Percentiles rank a stretch among this genome's conserved stretches.
Evolutionary conservation across 2,888 invertebrate genomes (phyloP).

Genomic region (Aelia acuminata): DNA sequence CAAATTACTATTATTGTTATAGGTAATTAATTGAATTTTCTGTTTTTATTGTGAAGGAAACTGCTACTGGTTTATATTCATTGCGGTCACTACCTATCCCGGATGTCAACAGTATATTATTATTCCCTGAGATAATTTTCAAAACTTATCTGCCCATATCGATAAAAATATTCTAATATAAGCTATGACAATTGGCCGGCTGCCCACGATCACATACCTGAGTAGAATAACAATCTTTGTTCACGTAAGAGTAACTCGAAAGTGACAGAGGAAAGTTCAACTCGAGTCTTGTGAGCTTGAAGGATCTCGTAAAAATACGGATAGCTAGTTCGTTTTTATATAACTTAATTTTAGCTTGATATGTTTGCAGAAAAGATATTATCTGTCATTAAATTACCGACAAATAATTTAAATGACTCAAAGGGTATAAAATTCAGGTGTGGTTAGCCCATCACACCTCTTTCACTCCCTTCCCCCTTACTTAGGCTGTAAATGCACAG

Average conservation of each 20-base stretch:
- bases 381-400: no score
- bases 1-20: no score
- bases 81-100: no score
- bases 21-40: no score
- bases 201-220: not conserved
- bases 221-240: not conserved
- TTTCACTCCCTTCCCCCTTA: no score
- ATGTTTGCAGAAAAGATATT: not conserved
- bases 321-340: not conserved
- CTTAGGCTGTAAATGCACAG: no score
- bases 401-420: no score
- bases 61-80: no score
- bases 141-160: not conserved
- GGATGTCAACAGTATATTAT: no score
- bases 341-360: not conserved
- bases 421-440: no score
- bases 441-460: no score
- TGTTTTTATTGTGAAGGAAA: no score
- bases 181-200: not conserved
- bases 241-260: constrained; percentile 24
- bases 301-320: not conserved
- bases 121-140: not conserved
- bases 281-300: not conserved
- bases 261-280: constrained; percentile 3
- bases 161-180: not conserved